Evolutionary conservation across 2,888 invertebrate genomes (phyloP).

Genomic region (Scaptomyza cyrtandrae): DNA sequence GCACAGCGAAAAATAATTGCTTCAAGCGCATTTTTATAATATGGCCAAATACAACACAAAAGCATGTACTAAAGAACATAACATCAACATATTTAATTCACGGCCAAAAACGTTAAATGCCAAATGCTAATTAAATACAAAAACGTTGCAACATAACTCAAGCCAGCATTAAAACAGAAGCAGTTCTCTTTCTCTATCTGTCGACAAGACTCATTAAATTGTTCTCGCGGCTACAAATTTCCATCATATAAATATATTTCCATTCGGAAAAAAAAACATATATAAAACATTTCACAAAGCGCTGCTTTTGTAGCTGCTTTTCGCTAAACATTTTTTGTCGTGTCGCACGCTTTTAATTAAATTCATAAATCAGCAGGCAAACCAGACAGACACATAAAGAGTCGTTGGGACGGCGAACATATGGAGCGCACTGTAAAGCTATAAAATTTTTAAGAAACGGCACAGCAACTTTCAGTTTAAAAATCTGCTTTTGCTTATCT

Average conservation of each 20-base stretch:
- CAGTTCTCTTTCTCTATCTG: conserved; percentile 1
- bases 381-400: background rate
- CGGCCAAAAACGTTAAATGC: conserved; percentile 28
- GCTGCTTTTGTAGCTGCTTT: conserved; percentile 25
- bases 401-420: background rate
- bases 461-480: conserved; percentile 25
- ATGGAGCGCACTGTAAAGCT: conserved; percentile 15
- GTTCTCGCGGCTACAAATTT: conserved; percentile 29
- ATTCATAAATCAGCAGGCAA: conserved; percentile 73
- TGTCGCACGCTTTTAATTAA: conserved; percentile 75
- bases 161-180: conserved; percentile 19
- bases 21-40: conserved; percentile 77
- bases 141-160: conserved; percentile 78
- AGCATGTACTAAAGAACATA: conserved; percentile 34
- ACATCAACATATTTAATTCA: conserved; percentile 16
- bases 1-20: conserved; percentile 69
- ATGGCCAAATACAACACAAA: conserved; percentile 59
- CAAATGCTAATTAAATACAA: conserved; percentile 76
- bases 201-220: conserved; percentile 11
- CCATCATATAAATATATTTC: conserved; percentile 68
- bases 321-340: conserved; percentile 55
- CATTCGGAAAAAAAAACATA: conserved; percentile 22
- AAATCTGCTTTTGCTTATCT: conserved; percentile 44
- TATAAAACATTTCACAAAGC: conserved; percentile 26
- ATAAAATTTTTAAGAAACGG: conserved; percentile 39